These are phyloP conservation scores for Dryoscopus gambensis DNA, from an alignment of 2,113 vertebrate species.

Conservation along the genomic window DNA sequence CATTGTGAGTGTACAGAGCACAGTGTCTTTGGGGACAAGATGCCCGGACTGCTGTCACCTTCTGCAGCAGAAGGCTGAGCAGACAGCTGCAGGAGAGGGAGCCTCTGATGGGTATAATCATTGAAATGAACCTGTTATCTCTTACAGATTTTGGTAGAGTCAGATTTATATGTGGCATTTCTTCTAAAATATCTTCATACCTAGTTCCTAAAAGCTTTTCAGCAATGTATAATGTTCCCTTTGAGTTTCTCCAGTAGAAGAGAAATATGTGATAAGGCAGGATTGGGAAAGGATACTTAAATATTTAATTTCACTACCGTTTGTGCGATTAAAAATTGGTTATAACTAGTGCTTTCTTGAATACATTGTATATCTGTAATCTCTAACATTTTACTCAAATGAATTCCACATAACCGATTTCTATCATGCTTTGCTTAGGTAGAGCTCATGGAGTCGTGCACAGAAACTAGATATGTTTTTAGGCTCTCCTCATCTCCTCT, in stretches of 20 bases:
- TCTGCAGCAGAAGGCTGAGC: not conserved
- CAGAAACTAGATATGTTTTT: not conserved
- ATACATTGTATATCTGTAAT: not conserved
- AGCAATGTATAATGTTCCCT: not conserved
- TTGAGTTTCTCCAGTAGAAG: not conserved
- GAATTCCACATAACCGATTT: not conserved
- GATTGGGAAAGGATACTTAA: not conserved
- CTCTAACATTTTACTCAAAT: not conserved
- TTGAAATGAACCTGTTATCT: not conserved
- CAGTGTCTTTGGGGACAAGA: not conserved
- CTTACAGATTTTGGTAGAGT: not conserved
- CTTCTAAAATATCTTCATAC: not conserved
- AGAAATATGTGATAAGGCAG: not conserved
- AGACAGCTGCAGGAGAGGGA: not conserved
- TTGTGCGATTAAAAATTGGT: not conserved
- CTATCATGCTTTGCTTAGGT: not conserved
- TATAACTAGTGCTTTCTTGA: not conserved
- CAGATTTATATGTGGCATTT: not conserved
- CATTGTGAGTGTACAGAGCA: accelerated
- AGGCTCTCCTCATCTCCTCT: not conserved
- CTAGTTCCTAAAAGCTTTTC: not conserved
- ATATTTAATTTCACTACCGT: not conserved
- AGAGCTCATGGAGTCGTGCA: not conserved
- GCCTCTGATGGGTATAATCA: not conserved
- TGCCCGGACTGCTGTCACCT: accelerated